Percentiles rank a stretch among this genome's conserved stretches.
phyloP scores from a whole-genome alignment of 2,888 invertebrate species.

The Eurois occulta region DNA sequence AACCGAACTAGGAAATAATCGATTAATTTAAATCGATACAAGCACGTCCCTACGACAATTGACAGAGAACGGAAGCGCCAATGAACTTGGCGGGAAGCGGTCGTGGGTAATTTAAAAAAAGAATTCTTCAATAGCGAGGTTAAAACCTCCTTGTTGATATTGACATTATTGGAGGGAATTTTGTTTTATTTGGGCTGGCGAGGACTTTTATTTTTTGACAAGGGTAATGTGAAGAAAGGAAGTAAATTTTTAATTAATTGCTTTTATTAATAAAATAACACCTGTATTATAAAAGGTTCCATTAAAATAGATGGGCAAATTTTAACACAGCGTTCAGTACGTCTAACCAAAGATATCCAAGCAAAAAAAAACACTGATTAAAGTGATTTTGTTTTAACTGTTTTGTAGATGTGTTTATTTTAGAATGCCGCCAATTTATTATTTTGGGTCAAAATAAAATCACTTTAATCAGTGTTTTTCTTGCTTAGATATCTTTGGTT shows the following conservation, averaged over 20 bases:
- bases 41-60: slow-evolving; percentile 71
- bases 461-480: no score
- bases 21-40: slow-evolving; percentile 44
- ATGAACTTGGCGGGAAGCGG: slow-evolving; percentile 84
- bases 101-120: slow-evolving; percentile 77
- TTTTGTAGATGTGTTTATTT: no score
- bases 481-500: no score
- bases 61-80: slow-evolving; percentile 80
- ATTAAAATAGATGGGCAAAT: no score
- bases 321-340: no score
- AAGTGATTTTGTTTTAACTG: no score
- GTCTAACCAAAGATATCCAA: no score
- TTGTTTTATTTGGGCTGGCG: slow-evolving; percentile 61
- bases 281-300: no score
- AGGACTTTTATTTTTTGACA: slow-evolving; percentile 58
- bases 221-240: slow-evolving; percentile 21
- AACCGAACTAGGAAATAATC: slow-evolving; percentile 23
- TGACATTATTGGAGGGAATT: slow-evolving; percentile 63
- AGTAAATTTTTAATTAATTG: slow-evolving; percentile 15
- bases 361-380: no score
- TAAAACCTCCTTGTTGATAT: slow-evolving; percentile 64
- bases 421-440: no score
- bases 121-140: slow-evolving; percentile 60
- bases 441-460: no score
- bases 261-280: not conserved